These are phyloP conservation scores for Misgurnus mizolepis DNA, from an alignment of 2,113 vertebrate species.

Conservation along the genomic window DNA sequence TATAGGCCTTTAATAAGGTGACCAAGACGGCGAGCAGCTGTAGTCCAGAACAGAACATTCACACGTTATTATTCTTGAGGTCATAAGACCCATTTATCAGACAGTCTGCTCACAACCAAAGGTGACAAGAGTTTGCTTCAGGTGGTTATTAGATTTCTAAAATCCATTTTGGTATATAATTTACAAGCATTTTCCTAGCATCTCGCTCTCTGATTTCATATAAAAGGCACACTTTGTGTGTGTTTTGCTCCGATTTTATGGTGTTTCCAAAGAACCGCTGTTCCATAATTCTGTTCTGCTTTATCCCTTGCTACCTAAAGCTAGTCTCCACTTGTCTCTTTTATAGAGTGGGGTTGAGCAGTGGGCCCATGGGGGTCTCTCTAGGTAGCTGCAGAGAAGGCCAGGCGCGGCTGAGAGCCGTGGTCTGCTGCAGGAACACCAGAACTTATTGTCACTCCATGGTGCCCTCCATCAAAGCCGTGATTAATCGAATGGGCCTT, in stretches of 20 bases:
- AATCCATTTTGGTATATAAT: conserved; percentile 30
- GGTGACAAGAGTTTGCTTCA: conserved; percentile 14
- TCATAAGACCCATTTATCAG: conserved; percentile 43
- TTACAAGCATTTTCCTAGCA: conserved; percentile 30
- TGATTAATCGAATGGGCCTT: conserved; percentile 75
- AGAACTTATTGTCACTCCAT: conserved; percentile 64
- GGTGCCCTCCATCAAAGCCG: conserved; percentile 67
- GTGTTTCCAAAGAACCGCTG: background rate
- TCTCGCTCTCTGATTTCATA: conserved; percentile 10
- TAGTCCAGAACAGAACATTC: conserved; percentile 15
- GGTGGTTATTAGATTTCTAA: conserved; percentile 46
- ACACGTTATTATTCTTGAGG: conserved; percentile 36
- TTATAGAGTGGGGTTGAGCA: conserved; percentile 43
- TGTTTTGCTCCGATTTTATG: conserved; percentile 23
- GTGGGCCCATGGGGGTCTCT: conserved; percentile 44
- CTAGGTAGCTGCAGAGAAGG: conserved; percentile 33
- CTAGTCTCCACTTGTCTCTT: conserved; percentile 44
- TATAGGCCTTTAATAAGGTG: conserved; percentile 70
- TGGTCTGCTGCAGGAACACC: conserved; percentile 49
- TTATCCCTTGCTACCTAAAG: conserved; percentile 34
- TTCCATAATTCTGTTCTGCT: conserved; percentile 37
- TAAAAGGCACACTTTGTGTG: conserved; percentile 13
- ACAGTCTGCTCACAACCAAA: conserved; percentile 23
- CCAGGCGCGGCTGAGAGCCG: conserved; percentile 41
- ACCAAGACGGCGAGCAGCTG: conserved; percentile 42